A percentile compares a stretch with the other conserved stretches of the same genome.
Evolutionary conservation across 35 echinoderm and acorn worm genomes (phyloP).

Genomic region (Nesometra sesokonis): DNA sequence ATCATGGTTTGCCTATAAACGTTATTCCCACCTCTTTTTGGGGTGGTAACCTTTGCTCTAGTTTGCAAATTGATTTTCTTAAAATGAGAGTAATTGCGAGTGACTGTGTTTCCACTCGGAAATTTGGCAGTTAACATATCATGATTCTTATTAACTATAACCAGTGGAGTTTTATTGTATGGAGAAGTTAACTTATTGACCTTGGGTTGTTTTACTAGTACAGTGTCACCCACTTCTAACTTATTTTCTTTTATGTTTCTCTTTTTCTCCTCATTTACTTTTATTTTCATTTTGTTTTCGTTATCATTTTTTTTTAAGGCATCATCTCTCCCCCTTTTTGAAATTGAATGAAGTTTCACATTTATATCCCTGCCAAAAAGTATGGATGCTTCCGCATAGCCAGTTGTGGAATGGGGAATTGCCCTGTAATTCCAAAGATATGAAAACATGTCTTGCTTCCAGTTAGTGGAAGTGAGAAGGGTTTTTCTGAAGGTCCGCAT

Average conservation of each 20-base stretch:
- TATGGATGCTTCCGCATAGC: conserved; percentile 17
- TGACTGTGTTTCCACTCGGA: not conserved
- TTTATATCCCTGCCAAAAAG: conserved; percentile 15
- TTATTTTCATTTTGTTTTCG: not conserved
- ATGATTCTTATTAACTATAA: not conserved
- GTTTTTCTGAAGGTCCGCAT: conserved; percentile 64
- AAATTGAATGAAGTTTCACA: not conserved
- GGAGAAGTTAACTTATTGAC: not conserved
- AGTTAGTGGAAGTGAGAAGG: conserved; percentile 18
- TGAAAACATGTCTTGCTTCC: conserved; percentile 57
- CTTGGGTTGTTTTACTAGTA: not conserved
- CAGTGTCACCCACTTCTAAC: not conserved
- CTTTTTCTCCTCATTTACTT: not conserved
- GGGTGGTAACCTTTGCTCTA: too few relatives aligned
- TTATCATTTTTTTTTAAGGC: not conserved
- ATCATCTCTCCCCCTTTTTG: not conserved
- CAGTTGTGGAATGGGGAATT: conserved; percentile 58
- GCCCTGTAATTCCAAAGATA: conserved; percentile 60
- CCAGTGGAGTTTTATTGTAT: not conserved
- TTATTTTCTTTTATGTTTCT: not conserved
- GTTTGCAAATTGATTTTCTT: not conserved
- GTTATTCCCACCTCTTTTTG: not conserved
- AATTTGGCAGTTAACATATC: not conserved
- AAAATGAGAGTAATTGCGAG: not conserved
- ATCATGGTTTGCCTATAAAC: not conserved